Base-by-base conservation (phyloP, 2,113 vertebrate species). In the Pipa parva region DNA sequence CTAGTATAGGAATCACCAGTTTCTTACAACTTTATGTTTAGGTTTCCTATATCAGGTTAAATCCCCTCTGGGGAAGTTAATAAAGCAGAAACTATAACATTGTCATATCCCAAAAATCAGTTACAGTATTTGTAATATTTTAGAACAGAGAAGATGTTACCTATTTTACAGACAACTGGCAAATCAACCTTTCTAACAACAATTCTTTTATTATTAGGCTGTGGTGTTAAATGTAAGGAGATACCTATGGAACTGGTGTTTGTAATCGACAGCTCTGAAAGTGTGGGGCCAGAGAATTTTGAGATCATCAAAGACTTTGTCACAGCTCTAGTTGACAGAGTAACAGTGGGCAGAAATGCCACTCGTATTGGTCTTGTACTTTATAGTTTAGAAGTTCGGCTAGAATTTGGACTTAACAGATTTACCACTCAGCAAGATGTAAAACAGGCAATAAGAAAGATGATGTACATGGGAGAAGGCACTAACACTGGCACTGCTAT, bases 211-310 rank as follows among this genome's bases (percentile, higher is more conserved):
- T 71, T 3, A 76, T 49, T 77, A 95, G 94, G 93, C 55, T 97
- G 94, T 9, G 88, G 92, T 48, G 82, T 93, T 76, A 95, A 91
- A 77, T 97, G 94, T 80, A 97, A 97, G 77, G 92, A 93, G 76
- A 91, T 89, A 68, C 93, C 94, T 5, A 95, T 97, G 94, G 93
- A 97, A 63, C 89, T 97, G 64, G 91, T 95, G 46, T 94, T 97
- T 76, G 92, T 97, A 67, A 95, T 97, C 20, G 93, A 97, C 85
- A 95, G 92, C 68, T 95, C 93, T 63, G 93, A 97, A 74, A 97
- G 93, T 1, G 93, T 95, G 7, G 93, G 93, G 27, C 92, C 92
- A 12, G 91, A 93, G 75, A 95, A 95, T 81, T 94, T 97, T 78
- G 91, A 93, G 76, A 92, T 94, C 77, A 90, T 95, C 76, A 95